phyloP scores from a whole-genome alignment of 2,113 vertebrate species.

The Conger conger region DNA sequence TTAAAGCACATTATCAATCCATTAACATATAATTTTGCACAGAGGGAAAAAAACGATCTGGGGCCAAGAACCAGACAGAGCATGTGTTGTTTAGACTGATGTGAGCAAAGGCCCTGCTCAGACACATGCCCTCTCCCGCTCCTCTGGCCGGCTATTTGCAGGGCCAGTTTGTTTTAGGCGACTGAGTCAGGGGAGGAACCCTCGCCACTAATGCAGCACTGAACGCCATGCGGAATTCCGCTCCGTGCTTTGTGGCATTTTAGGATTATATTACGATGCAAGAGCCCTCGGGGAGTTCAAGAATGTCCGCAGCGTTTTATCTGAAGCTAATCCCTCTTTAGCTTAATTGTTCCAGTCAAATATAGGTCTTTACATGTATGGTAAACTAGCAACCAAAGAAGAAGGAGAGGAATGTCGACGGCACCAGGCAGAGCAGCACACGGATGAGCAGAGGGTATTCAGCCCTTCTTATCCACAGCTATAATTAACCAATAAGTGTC shows the following conservation, averaged over 20 bases:
- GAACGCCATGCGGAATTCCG: not conserved
- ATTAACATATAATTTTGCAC: not conserved
- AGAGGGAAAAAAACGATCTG: not conserved
- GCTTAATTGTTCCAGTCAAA: not conserved
- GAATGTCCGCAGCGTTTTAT: not conserved
- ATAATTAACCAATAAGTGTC: slow-evolving; percentile 19
- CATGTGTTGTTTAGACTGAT: not conserved
- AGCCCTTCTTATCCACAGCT: not conserved
- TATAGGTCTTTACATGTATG: not conserved
- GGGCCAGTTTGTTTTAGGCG: not conserved
- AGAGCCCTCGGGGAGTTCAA: not conserved
- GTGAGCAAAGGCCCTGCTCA: not conserved
- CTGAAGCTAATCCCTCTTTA: not conserved
- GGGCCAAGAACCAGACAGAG: not conserved
- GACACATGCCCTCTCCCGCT: not conserved
- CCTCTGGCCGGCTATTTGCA: not conserved
- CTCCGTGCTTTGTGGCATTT: not conserved
- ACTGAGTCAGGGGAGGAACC: not conserved
- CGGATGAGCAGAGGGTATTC: not conserved
- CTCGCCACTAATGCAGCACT: not conserved
- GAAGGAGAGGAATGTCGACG: not conserved
- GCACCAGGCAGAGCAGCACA: not conserved
- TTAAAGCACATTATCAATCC: slow-evolving; percentile 1
- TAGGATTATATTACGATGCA: not conserved
- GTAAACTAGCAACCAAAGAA: not conserved